Conservation (phyloP, 2,113 vertebrate species). For the Nerophis ophidion region DNA sequence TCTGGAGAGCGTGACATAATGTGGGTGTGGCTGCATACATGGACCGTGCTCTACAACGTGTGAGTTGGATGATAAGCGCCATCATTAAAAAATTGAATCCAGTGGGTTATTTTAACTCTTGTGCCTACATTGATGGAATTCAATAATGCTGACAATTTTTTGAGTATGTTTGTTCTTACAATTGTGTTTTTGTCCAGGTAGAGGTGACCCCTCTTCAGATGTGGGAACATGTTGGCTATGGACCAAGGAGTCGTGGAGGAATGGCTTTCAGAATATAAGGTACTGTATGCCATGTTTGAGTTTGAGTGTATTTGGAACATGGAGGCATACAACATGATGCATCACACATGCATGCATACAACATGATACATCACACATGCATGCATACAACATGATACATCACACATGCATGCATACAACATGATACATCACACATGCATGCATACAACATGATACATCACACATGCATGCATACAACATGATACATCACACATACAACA, state of each 20-base stretch:
- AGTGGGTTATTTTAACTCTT: background rate
- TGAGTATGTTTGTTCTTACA: constrained; percentile 1
- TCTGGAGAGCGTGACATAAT: background rate
- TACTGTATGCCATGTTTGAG: constrained; percentile 36
- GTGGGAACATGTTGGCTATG: constrained; percentile 93
- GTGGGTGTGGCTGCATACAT: constrained; percentile 1
- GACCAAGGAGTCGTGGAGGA: constrained; percentile 95
- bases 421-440: too few species aligned
- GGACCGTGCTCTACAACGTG: background rate
- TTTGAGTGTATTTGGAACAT: too few species aligned
- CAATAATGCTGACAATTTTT: background rate
- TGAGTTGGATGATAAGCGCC: background rate
- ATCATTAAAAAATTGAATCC: background rate
- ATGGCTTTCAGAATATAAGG: constrained; percentile 98
- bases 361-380: too few species aligned
- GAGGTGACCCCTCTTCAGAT: constrained; percentile 71
- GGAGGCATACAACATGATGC: too few species aligned
- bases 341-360: too few species aligned
- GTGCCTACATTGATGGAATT: background rate
- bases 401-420: too few species aligned
- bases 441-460: too few species aligned
- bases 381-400: too few species aligned
- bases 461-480: too few species aligned
- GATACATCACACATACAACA: too few species aligned
- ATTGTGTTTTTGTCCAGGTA: constrained; percentile 44